Percentiles rank a stretch among this genome's conserved stretches.
Conservation (phyloP, 2,888 invertebrate species). For the Cataglyphis cursor region DNA sequence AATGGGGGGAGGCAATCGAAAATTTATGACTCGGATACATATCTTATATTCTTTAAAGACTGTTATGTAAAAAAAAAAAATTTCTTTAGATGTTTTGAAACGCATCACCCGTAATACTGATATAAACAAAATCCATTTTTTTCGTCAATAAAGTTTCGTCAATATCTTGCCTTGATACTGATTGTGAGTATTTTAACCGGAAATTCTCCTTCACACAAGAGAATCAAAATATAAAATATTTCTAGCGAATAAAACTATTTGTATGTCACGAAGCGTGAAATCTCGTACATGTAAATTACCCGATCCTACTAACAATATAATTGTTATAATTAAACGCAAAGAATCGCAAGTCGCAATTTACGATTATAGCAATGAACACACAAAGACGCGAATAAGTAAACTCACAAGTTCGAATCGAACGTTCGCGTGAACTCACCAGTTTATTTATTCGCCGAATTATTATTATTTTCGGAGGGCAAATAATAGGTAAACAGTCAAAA, state of each 20-base stretch:
- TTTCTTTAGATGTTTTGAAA: background rate
- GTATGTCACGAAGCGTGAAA: conserved; percentile 52
- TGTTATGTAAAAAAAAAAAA: background rate
- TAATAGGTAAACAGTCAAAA: background rate
- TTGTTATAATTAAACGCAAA: background rate
- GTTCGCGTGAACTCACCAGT: background rate
- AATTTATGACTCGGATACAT: background rate
- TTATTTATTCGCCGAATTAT: conserved; percentile 1
- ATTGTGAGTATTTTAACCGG: background rate
- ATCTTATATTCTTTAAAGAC: background rate
- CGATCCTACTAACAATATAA: background rate
- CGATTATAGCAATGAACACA: conserved; percentile 13
- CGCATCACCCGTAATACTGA: background rate
- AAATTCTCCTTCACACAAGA: background rate
- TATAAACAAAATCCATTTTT: background rate
- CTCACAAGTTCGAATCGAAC: background rate
- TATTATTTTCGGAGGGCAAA: conserved; percentile 9
- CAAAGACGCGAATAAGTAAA: background rate
- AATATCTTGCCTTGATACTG: background rate
- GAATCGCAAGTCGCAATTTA: background rate
- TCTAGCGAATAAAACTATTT: conserved; percentile 34
- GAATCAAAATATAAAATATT: conserved; percentile 8
- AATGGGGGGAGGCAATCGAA: background rate
- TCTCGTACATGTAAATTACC: conserved; percentile 4
- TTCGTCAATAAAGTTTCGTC: background rate